Evolutionary conservation across 2,888 invertebrate species (phyloP), one percentile per base, ranked within the genome.

Genomic region (Chromoteleia sp.): DNA sequence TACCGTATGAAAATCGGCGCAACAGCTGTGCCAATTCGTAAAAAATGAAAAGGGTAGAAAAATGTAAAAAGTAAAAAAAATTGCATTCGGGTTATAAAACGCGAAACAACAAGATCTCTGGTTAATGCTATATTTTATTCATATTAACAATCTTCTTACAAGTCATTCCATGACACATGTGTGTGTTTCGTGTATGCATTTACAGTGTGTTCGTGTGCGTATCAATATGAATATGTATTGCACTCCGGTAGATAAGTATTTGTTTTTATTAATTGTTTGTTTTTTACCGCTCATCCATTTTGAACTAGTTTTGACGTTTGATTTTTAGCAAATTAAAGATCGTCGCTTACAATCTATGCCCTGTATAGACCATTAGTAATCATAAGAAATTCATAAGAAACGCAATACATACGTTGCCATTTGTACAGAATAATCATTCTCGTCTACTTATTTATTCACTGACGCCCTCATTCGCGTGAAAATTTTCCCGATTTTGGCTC

Each of bases 281-380:
- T 84, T 79, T 78, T 54, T 10, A 15, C 65, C 19, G 30, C 54
- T 68, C 50, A 30, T 74, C 48, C 56, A n/a, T 59, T 74, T 67
- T 59, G 36, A 59, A 78, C 74, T 85, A 85, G 48, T 54, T 83
- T 83, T 73, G 65, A 73, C 15, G 76, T 83, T 77, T 85, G 84
- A 77, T 63, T 81, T 74, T 86, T 85, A 84, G 85, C 85, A 87
- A 87, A 87, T 84, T 67, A 85, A 85, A 84, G 81, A 76, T 82
- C 81, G 63, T 85, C 56, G 65, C 90, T 91, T 91, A 91, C 68
- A 84, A 86, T 61, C 90, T 91, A 91, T 90, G 91, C 91, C 91
- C 91, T 91, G 91, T 91, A 90, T 91, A 91, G 89, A 91, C 90
- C 91, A 90, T 90, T 88, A 84, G 86, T 88, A 87, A 84, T 86